Evolutionary conservation across 2,797 vertebrate genomes (phyloP), one percentile per base, ranked within the genome.

Genomic region (Syndactyla subalaris): DNA sequence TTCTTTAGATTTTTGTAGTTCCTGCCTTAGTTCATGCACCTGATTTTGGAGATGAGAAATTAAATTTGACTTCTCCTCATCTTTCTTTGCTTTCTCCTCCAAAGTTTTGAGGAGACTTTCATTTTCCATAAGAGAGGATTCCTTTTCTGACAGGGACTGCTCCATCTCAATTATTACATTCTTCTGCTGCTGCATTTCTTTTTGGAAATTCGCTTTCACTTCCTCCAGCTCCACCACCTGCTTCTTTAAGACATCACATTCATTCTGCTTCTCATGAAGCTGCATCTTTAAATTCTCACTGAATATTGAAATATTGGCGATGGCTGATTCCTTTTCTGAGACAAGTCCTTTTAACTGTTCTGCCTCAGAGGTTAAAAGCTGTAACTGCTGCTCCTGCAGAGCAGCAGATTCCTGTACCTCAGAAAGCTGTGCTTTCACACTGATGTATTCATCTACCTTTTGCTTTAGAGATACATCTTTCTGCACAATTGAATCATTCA

Each of bases 221-320:
- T 98, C 98, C 80, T 98, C 95, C 14, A 98, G 92, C 88, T 97
- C 92, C 30, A 94, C 93, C 34, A 98, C 62, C 72, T 98, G 97
- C 57, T 98, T 98, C 92, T 97, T 98, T 81, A 99, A 90, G 62
- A 89, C 91, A 49, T 96, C 94, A 76, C 97, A 98, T 90, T 99
- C 98, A 7, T 71, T 81, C 30, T 98, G 98, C 96, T 98, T 99
- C 85, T 95, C 81, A 52, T 97, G 94, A 24, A 98, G 90, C 18
- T 97, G 92, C 7, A 36, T 76, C 27, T 94, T 97, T 43, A 99
- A 96, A 65, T 79, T 97, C 89, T 98, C 97, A 23, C 89, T 96
- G 7, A 94, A 63, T 29, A 93, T 16, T 12, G 95, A 92, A 41
- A 97, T 97, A 29, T 61, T 90, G 23, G 92, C 82, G 45, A 97